Percentiles rank a stretch among this genome's conserved stretches.
phyloP scores from a whole-genome alignment of 1,140 invertebrate genomes.

The Melitaea cinxia region DNA sequence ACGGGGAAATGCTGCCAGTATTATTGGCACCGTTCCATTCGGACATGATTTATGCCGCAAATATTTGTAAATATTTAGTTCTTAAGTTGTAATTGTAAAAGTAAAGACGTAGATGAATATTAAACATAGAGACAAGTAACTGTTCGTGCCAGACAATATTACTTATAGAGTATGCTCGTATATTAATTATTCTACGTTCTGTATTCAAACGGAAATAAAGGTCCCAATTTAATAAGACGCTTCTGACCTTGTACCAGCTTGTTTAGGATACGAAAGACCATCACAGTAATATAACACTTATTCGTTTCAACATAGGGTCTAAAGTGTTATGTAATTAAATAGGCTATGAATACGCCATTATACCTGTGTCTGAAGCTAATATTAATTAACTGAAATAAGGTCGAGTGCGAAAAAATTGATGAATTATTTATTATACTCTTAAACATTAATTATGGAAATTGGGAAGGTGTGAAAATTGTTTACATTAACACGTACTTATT shows the following conservation, averaged over 20 bases:
- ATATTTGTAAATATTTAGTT: too few species aligned
- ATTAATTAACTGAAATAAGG: slow-evolving; percentile 20
- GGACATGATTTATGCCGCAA: too few species aligned
- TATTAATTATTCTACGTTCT: neutral
- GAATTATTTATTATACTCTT: neutral
- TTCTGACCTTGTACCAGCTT: neutral
- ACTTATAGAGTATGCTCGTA: neutral
- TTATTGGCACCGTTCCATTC: too few species aligned
- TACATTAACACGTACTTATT: too few species aligned
- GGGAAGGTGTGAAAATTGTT: neutral
- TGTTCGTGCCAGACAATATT: too few species aligned
- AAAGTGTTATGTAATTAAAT: neutral
- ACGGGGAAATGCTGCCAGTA: too few species aligned
- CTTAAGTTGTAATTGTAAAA: too few species aligned
- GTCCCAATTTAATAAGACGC: neutral
- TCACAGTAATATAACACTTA: neutral
- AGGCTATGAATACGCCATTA: neutral
- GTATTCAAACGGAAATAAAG: neutral
- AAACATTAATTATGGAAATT: neutral
- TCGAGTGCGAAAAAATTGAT: neutral
- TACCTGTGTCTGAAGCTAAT: slow-evolving; percentile 8
- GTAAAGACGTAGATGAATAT: too few species aligned
- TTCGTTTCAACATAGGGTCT: neutral
- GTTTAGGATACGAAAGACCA: neutral
- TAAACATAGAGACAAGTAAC: too few species aligned